Base-by-base conservation (phyloP, 2,797 vertebrate genomes). In the Rhynchonycteris naso region DNA sequence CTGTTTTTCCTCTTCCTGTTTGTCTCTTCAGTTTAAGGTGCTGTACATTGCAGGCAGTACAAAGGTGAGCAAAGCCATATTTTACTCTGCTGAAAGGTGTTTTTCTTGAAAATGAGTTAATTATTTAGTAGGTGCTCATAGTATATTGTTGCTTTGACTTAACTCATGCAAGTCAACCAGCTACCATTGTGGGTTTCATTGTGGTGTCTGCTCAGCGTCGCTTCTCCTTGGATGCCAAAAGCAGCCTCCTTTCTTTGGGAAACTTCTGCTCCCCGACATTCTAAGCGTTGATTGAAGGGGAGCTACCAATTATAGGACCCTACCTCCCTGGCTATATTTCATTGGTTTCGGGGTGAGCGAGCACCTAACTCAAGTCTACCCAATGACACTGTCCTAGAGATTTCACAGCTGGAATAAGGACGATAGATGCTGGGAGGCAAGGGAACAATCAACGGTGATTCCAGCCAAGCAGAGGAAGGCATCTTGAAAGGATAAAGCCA, bases 1-100 rank as follows among this genome's bases (percentile, higher is more conserved):
- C 21, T 58, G 2, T 22, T 83, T 97, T 94, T n/a, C 19, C 26
- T 80, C 56, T 92, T 88, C 66, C 78, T 95, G 24, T 81, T 30
- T 91, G 89, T 85, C 87, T 54, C 63, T 95, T 74, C 33, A 24
- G 26, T 72, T 81, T 76, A 88, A 94, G 38, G 72, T 9, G 52
- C 28, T 50, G 13, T 72, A n/a, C 54, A 82, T 19, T 9, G 9
- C 18, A 8, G 10, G 35, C 95, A 75, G 14, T 18, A 69, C 35
- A 47, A 91, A 95, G 13, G 38, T 86, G 75, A 88, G 22, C 35
- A 79, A 79, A 75, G 24, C 47, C 35, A 19, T 79, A 69, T 79
- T 38, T 71, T 43, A 65, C 24, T 50, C 24, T 72, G 54, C 18
- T 71, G 61, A n/a, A 75, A 93, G 86, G 75, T 61, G 69, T 6